These are phyloP conservation scores for Pteruthius melanotis DNA, from an alignment of 2,113 vertebrate genomes.

Conservation along the genomic window DNA sequence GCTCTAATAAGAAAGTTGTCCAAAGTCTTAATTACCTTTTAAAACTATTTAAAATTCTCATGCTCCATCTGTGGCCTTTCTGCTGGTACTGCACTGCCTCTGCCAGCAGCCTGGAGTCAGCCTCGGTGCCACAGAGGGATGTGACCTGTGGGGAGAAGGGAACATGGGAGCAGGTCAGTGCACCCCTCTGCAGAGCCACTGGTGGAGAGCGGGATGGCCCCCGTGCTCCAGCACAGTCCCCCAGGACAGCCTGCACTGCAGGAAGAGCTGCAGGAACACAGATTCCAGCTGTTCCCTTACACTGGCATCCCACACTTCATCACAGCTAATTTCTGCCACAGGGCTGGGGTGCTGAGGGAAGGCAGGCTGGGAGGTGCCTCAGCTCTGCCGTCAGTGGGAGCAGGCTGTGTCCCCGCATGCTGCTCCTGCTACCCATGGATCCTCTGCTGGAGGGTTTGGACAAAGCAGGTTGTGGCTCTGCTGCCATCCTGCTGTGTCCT, in stretches of 20 bases:
- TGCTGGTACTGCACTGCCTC: not conserved
- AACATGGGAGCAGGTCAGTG: not conserved
- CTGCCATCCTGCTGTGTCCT: not conserved
- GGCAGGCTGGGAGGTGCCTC: not conserved
- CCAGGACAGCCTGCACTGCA: not conserved
- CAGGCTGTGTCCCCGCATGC: not conserved
- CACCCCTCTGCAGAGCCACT: not conserved
- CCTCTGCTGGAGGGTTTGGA: not conserved
- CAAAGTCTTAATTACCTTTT: not conserved
- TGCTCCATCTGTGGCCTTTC: not conserved
- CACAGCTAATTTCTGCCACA: not conserved
- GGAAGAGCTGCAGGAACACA: not conserved
- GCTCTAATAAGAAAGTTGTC: not conserved
- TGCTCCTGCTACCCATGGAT: accelerated
- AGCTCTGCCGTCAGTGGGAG: accelerated
- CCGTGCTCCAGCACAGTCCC: not conserved
- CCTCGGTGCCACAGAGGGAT: not conserved
- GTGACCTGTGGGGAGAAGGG: not conserved
- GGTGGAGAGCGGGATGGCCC: not conserved
- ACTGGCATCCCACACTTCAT: not conserved
- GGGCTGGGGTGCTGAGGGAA: not conserved
- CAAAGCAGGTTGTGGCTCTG: accelerated
- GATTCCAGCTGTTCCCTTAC: accelerated
- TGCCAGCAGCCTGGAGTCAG: accelerated
- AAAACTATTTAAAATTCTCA: not conserved